phyloP scores from a whole-genome alignment of 2,888 invertebrate species.

The Peribatodes rhomboidaria region DNA sequence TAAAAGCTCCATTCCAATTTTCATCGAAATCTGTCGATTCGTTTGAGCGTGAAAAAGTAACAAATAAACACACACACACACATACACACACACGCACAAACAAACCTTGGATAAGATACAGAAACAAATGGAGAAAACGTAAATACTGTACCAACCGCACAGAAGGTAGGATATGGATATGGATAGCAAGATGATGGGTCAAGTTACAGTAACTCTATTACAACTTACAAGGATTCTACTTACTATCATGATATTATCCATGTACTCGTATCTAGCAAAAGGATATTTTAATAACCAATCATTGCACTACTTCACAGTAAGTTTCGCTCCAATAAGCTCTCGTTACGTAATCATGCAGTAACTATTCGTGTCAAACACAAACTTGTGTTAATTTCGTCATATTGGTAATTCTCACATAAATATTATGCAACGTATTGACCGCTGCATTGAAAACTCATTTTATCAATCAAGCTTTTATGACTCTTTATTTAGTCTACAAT shows the following conservation, averaged over 20 bases:
- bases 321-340: constrained; percentile 59
- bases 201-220: too few species aligned
- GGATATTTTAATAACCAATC: constrained; percentile 37
- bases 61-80: too few species aligned
- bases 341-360: constrained; percentile 66
- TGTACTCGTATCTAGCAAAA: constrained; percentile 17
- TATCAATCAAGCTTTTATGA: constrained; percentile 11
- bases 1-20: too few species aligned
- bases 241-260: constrained; percentile 5
- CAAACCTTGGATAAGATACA: too few species aligned
- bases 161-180: too few species aligned
- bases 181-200: too few species aligned
- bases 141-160: too few species aligned
- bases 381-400: constrained; percentile 63
- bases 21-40: too few species aligned
- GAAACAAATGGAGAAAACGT: too few species aligned
- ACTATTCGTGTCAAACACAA: constrained; percentile 62
- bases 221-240: too few species aligned
- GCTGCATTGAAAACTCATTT: constrained; percentile 8
- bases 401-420: constrained; percentile 33
- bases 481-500: constrained; percentile 5
- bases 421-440: constrained; percentile 26
- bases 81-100: too few species aligned
- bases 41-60: too few species aligned
- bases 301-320: constrained; percentile 49